Evolutionary conservation across 2,797 vertebrate species (phyloP).

Genomic region (Spinibarbus caldwelli): DNA sequence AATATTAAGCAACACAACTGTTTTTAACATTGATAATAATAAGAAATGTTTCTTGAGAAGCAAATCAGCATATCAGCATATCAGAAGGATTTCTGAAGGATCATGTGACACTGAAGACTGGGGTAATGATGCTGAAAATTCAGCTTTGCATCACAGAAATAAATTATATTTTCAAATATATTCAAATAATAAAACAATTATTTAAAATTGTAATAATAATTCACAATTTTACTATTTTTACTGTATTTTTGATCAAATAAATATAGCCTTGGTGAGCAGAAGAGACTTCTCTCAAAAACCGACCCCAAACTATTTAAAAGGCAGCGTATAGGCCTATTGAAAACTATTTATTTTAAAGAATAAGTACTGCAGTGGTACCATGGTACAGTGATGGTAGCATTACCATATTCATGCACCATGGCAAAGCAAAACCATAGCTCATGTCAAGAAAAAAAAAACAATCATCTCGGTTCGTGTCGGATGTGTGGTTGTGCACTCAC

Average conservation of each 20-base stretch:
- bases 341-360: not conserved
- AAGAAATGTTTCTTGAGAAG: not conserved
- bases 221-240: not conserved
- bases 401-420: not conserved
- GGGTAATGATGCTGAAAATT: not conserved
- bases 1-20: not conserved
- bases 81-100: not conserved
- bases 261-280: not conserved
- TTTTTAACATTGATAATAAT: not conserved
- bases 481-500: slow-evolving; percentile 74
- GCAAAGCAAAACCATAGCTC: not conserved
- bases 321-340: not conserved
- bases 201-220: too few species aligned
- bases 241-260: not conserved
- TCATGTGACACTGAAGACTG: not conserved
- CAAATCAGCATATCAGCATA: not conserved
- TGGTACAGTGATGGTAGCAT: not conserved
- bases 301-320: too few species aligned
- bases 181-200: not conserved
- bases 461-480: not conserved
- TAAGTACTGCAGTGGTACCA: too few species aligned
- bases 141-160: not conserved
- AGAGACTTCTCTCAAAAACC: not conserved
- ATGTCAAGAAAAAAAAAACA: not conserved
- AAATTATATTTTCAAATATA: not conserved